Evolutionary conservation across 2,797 vertebrate species (phyloP), one percentile per base, ranked within the genome.

Genomic region (Ptychobarbus kaznakovi): DNA sequence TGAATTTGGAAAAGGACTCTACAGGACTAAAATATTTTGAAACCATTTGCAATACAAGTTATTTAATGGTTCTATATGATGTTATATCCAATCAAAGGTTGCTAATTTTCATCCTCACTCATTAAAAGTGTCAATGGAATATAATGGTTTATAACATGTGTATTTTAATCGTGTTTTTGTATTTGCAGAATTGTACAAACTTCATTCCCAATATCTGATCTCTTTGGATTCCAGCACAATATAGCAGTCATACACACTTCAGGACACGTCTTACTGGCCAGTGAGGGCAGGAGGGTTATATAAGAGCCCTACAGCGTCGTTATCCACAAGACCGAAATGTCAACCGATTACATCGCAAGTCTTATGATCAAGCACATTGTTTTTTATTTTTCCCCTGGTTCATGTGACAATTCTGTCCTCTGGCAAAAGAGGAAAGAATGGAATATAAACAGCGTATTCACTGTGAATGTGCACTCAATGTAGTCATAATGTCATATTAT

Each of bases 311-410:
- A 78, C n/a, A 65, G 77, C 68, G 16, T 63, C 16, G 35, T 80
- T 65, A 73, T 66, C 56, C 44, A 75, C 53, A 79, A 49, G 73
- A 82, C 40, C 74, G 12, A 53, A 84, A 61, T 65, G 70, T 78
- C 61, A 80, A 70, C 32, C 73, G 56, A 82, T 80, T 74, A 38
- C 11, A 82, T 73, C n/a, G 25, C 61, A 44, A 87, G 87, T 83
- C 70, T 86, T 73, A 85, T 77, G 68, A 86, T 86, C 79, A 75
- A 81, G 77, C 63, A n/a, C 74, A 66, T 75, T 80, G 75, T 61
- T 53, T 88, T 53, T 86, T 87, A 87, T 87, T 86, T 86, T 72
- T 28, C 44, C 79, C 73, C 80, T 51, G 77, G 58, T 72, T 88
- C 85, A 76, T 77, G 81, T 84, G 81, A 84, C 77, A 81, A 81